A percentile compares a stretch with the other conserved stretches of the same genome.
Evolutionary conservation across 1,140 invertebrate genomes (phyloP).

Genomic region (Drosophila punjabiensis): DNA sequence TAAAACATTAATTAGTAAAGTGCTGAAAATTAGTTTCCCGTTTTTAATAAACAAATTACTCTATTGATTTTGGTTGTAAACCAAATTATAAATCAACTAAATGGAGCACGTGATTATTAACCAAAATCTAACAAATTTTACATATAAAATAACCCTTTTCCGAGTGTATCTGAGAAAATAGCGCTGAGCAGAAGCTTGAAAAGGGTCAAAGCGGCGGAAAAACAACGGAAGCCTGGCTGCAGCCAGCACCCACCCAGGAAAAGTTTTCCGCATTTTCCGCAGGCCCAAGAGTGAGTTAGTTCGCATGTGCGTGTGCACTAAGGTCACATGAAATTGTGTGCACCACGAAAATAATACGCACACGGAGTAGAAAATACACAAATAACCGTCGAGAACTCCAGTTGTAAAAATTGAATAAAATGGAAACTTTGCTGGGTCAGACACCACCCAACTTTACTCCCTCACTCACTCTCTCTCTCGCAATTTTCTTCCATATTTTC

Average conservation of each 20-base stretch:
- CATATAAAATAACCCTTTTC: background rate
- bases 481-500: constrained; percentile 68
- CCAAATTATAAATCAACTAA: background rate
- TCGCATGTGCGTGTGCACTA: constrained; percentile 19
- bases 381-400: background rate
- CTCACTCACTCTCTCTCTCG: background rate
- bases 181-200: constrained; percentile 13
- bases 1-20: background rate
- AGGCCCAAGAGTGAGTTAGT: constrained; percentile 9
- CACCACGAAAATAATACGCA: constrained; percentile 28
- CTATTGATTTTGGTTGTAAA: background rate
- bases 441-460: background rate
- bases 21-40: background rate
- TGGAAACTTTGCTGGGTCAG: background rate
- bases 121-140: background rate
- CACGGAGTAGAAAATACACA: constrained; percentile 36
- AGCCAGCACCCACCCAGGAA: background rate
- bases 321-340: constrained; percentile 34
- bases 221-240: constrained; percentile 29
- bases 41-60: background rate
- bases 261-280: constrained; percentile 25
- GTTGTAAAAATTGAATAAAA: constrained; percentile 47
- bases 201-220: constrained; percentile 47
- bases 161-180: constrained; percentile 3
- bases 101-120: background rate